Conservation (phyloP, 2,797 vertebrate species). For the Danio albolineatus region DNA sequence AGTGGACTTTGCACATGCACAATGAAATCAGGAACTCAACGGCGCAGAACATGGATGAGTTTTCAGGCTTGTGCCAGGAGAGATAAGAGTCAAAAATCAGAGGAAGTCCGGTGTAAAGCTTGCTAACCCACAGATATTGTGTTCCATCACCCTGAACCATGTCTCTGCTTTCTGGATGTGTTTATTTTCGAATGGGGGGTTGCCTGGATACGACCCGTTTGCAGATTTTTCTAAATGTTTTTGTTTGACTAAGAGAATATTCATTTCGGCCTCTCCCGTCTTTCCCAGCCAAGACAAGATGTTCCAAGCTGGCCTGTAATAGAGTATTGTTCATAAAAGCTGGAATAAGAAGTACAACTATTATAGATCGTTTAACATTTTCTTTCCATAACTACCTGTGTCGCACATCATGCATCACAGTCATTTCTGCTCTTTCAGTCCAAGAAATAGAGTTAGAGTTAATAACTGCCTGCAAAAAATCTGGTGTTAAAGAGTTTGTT, state of each 20-base stretch:
- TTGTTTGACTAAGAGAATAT: conserved; percentile 64
- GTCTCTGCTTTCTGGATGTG: conserved; percentile 34
- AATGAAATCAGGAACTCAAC: not conserved
- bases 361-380: conserved; percentile 49
- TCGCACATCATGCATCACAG: not conserved
- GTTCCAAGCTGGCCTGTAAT: conserved; percentile 41
- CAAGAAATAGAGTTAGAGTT: not conserved
- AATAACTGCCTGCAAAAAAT: not conserved
- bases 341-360: conserved; percentile 53
- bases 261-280: conserved; percentile 54
- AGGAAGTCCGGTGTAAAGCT: conserved; percentile 64
- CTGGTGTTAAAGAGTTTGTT: not conserved
- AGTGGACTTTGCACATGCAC: conserved; percentile 36
- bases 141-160: conserved; percentile 12
- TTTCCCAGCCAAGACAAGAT: conserved; percentile 44
- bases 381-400: not conserved
- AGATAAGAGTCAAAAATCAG: conserved; percentile 70
- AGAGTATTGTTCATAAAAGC: conserved; percentile 48
- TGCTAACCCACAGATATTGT: conserved; percentile 65
- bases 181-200: conserved; percentile 66
- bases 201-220: conserved; percentile 69
- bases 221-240: conserved; percentile 64
- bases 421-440: not conserved
- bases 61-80: conserved; percentile 55
- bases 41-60: conserved; percentile 42